Conservation (phyloP, 1,140 invertebrate genomes). For the Leptinotarsa defecta region DNA sequence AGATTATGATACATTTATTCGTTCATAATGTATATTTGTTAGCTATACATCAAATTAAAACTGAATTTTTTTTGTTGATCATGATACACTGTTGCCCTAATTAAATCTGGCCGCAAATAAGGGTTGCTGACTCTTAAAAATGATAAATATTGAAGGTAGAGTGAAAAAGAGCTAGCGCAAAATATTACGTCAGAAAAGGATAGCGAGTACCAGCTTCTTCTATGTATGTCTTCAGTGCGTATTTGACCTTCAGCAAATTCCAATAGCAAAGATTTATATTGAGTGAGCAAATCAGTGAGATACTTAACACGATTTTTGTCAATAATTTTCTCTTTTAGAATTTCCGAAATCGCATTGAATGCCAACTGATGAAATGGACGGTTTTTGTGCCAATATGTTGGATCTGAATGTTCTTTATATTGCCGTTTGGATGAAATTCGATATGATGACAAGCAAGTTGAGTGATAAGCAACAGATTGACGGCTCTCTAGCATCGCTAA, state of each 20-base stretch:
- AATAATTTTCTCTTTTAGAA: neutral
- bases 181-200: no score
- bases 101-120: no score
- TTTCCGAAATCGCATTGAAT: neutral
- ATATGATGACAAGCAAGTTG: neutral
- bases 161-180: no score
- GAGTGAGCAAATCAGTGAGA: conserved; percentile 15
- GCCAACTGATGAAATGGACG: neutral
- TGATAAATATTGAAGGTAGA: no score
- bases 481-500: neutral
- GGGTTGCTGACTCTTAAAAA: no score
- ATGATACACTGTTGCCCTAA: no score
- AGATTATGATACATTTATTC: no score
- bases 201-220: no score
- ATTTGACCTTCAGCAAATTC: conserved; percentile 35
- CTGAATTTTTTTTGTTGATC: no score
- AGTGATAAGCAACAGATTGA: neutral
- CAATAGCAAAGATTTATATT: conserved; percentile 26
- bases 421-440: neutral
- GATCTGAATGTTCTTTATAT: neutral
- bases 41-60: no score
- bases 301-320: conserved; percentile 28
- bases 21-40: no score
- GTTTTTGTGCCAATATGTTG: neutral
- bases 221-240: conserved; percentile 39